A percentile compares a stretch with the other conserved stretches of the same genome.
phyloP scores from a whole-genome alignment of 2,113 vertebrate species.

The Pimephales promelas region DNA sequence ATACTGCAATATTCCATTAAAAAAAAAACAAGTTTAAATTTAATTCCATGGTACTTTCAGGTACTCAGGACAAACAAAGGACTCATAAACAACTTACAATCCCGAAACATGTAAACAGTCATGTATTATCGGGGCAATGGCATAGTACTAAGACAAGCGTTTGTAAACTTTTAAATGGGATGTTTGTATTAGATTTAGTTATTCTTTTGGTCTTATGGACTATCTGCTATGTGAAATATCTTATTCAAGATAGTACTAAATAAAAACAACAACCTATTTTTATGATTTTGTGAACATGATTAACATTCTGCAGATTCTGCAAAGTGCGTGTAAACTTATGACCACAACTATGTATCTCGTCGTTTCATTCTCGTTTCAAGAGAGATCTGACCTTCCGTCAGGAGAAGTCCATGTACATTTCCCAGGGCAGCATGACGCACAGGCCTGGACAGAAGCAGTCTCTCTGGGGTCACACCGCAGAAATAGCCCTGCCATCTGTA shows the following conservation, averaged over 20 bases:
- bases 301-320: neutral
- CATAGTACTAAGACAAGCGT: too few species aligned
- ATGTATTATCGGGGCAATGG: too few species aligned
- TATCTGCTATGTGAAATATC: too few species aligned
- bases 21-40: too few species aligned
- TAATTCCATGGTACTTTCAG: too few species aligned
- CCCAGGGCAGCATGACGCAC: conserved; percentile 90
- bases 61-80: too few species aligned
- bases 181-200: too few species aligned
- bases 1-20: too few species aligned
- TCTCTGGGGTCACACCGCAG: conserved; percentile 77
- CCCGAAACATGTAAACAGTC: too few species aligned
- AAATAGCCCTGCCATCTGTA: conserved; percentile 85
- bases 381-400: conserved; percentile 75
- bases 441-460: conserved; percentile 80
- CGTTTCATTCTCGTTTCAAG: neutral
- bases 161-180: too few species aligned
- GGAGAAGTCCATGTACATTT: conserved; percentile 84
- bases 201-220: too few species aligned
- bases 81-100: too few species aligned
- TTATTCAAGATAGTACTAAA: neutral
- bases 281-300: neutral
- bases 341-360: neutral
- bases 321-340: neutral
- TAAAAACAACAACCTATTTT: neutral